A percentile compares a stretch with the other conserved stretches of the same genome.
phyloP scores from a whole-genome alignment of 2,888 invertebrate genomes.

The Penaeus monodon region DNA sequence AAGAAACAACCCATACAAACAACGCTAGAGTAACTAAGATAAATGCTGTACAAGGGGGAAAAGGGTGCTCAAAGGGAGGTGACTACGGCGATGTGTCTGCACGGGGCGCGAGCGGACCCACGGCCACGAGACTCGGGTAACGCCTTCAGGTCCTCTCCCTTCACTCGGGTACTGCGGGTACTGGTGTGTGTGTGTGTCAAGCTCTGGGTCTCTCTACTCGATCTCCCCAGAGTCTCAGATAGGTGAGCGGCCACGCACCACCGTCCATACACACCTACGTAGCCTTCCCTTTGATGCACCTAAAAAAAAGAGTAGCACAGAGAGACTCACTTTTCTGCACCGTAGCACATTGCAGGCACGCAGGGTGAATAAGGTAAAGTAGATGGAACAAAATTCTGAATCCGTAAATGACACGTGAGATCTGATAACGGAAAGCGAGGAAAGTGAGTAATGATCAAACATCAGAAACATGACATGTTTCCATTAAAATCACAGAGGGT shows the following conservation, averaged over 20 bases:
- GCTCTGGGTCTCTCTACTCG: background rate
- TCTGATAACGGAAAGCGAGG: background rate
- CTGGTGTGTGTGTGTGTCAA: background rate
- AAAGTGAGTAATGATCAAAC: conserved; percentile 13
- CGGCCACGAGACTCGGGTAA: background rate
- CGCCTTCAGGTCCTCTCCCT: background rate
- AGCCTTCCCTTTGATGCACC: conserved; percentile 25
- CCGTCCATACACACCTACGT: conserved; percentile 39
- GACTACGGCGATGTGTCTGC: conserved; percentile 37
- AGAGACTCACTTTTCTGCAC: conserved; percentile 35
- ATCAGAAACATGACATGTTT: conserved; percentile 14
- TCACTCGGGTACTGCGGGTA: no score
- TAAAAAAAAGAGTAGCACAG: conserved; percentile 15
- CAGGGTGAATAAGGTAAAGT: conserved; percentile 21
- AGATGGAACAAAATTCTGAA: conserved; percentile 28
- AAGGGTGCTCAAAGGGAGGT: conserved; percentile 31
- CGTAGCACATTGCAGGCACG: conserved; percentile 50
- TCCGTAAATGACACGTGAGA: conserved; percentile 15
- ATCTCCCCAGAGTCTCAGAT: background rate
- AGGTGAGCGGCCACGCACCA: conserved; percentile 9
- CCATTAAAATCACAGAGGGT: conserved; percentile 28
- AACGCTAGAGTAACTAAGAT: conserved; percentile 61
- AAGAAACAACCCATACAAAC: conserved; percentile 68
- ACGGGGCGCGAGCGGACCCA: conserved; percentile 13
- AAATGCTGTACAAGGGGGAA: conserved; percentile 54